A percentile compares a stretch with the other conserved stretches of the same genome.
Conservation (phyloP, 2,797 vertebrate species). For the Rhynchotus rufescens region DNA sequence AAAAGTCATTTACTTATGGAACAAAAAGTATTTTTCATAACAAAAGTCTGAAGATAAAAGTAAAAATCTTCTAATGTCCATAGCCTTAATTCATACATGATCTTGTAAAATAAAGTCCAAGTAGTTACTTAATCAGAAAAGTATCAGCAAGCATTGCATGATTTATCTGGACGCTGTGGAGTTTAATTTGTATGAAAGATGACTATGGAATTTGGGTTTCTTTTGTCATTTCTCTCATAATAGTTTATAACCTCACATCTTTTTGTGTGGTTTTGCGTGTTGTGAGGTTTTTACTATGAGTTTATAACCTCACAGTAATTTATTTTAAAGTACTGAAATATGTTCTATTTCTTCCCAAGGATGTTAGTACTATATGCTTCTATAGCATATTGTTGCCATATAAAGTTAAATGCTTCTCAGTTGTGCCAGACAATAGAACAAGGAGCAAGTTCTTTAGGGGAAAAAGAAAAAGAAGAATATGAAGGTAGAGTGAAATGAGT, state of each 20-base stretch:
- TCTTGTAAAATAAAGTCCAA: background rate
- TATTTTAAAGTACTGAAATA: background rate
- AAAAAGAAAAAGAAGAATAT: background rate
- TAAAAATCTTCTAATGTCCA: background rate
- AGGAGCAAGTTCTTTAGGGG: background rate
- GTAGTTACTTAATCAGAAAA: background rate
- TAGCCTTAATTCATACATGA: background rate
- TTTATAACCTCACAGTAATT: background rate
- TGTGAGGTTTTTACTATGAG: too few species aligned
- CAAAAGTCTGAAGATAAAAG: background rate
- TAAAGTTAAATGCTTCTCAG: background rate
- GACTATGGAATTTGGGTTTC: background rate
- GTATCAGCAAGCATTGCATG: background rate
- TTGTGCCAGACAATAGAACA: background rate
- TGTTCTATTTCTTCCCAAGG: background rate
- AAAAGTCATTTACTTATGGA: background rate
- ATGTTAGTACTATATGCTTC: background rate
- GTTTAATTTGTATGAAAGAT: background rate
- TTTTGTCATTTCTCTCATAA: background rate
- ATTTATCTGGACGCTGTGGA: background rate
- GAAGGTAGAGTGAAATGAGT: background rate
- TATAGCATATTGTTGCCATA: background rate
- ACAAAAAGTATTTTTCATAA: background rate
- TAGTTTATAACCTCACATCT: background rate
- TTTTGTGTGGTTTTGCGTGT: too few species aligned